Base-by-base conservation (phyloP, 1,140 invertebrate genomes). In the Nasonia vitripennis region DNA sequence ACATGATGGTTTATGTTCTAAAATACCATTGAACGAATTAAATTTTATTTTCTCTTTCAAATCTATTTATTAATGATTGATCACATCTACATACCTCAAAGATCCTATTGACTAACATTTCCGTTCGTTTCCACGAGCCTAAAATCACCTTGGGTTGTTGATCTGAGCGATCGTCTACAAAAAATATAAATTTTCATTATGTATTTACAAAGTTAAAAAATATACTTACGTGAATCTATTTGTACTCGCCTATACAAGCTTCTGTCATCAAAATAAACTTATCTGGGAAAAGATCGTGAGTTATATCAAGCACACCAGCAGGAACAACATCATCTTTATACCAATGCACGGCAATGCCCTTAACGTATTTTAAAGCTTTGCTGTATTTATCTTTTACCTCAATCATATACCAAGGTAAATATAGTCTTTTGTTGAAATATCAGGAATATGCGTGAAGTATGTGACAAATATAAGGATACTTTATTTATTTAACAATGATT, bases 181-280 rank as follows among this genome's bases (percentile, higher is more conserved):
- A 23, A 10, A 23, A 5, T 20, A 48, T 45, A 48, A 23, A 37
- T 67, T 96, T 98, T 31, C 95, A 55, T 17, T 55, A 17, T 2
- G 14, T 17, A 55, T 55, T 55, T 17, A 55, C 17, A 17, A 2
- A 55, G 17, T 20, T 55, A 55, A 37, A 37, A 37, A 37, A 37
- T 37, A 37, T 37, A 37, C 34, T 37, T 55, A 48, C 2, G 45
- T 12, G 9, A 48, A 48, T 48, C 2, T 31, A 11, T 27, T 1
- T 70, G 6, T 74, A 79, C 86, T 92, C 91, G 93, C 96, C 96
- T 81, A 94, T 91, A 89, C 96, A 96, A 10, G 97, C 96, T 92
- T 98, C 98, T 0, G 97, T 97, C 23, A 94, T 94, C 1, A 98
- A 87, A 23, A 98, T 91, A 88, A 97, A 95, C 87, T 96, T 96